A percentile compares a stretch with the other conserved stretches of the same genome.
Conservation (phyloP, 2,113 vertebrate species). For the Misgurnus mizolepis region DNA sequence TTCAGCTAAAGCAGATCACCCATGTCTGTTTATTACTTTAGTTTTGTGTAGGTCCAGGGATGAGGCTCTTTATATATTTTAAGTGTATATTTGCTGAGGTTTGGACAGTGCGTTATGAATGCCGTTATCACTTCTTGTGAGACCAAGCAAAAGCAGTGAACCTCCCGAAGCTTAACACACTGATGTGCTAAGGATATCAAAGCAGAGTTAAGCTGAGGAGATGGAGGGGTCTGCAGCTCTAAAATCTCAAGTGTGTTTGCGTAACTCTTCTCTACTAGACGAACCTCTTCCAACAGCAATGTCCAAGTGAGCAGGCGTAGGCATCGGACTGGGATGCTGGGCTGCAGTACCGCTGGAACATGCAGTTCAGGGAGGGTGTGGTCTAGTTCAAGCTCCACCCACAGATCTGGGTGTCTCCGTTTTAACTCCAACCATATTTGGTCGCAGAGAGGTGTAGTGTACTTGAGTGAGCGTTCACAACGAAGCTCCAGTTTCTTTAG, state of each 20-base stretch:
- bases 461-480: conserved; percentile 73
- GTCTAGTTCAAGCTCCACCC: conserved; percentile 76
- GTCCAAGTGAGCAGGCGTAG: conserved; percentile 77
- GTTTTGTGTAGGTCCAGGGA: conserved; percentile 67
- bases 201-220: conserved; percentile 60
- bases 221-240: conserved; percentile 71
- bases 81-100: conserved; percentile 72
- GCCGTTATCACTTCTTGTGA: conserved; percentile 67
- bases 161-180: conserved; percentile 69
- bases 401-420: conserved; percentile 68
- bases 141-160: conserved; percentile 81
- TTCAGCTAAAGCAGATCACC: not conserved
- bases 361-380: conserved; percentile 69
- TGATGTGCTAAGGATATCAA: conserved; percentile 67
- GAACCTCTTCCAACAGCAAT: conserved; percentile 66
- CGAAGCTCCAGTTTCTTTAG: conserved; percentile 70
- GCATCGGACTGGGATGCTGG: conserved; percentile 68
- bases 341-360: conserved; percentile 67
- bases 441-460: conserved; percentile 63
- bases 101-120: conserved; percentile 68
- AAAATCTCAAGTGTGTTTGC: conserved; percentile 65
- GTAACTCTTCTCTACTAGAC: conserved; percentile 67
- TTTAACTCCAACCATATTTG: conserved; percentile 67
- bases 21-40: conserved; percentile 54
- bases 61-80: conserved; percentile 72